These are phyloP conservation scores for Physella acuta DNA, from an alignment of 1,140 invertebrate species.

Conservation along the genomic window DNA sequence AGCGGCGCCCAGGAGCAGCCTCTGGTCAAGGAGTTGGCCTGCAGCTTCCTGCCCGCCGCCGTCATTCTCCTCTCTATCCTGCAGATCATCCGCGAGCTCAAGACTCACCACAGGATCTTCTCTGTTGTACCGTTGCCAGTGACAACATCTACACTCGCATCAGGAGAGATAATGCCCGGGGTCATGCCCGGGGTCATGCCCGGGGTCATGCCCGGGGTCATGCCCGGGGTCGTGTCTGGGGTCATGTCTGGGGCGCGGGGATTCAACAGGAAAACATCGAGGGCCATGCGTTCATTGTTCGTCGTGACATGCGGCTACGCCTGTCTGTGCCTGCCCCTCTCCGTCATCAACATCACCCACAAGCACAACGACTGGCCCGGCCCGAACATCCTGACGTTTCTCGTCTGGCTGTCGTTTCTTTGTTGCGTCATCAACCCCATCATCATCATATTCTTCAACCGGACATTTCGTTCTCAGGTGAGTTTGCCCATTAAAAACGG, in stretches of 20 bases:
- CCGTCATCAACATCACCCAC: constrained; percentile 20
- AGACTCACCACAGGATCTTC: constrained; percentile 32
- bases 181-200: constrained; percentile 11
- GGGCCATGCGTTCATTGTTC: constrained; percentile 31
- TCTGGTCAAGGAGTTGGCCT: constrained; percentile 27
- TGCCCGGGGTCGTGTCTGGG: background rate
- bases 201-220: background rate
- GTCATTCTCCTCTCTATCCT: constrained; percentile 23
- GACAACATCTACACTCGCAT: background rate
- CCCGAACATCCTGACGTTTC: constrained; percentile 8
- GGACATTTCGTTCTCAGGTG: constrained; percentile 28
- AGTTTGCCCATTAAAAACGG: no score
- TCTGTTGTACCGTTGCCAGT: constrained; percentile 25
- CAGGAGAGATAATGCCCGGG: constrained; percentile 2
- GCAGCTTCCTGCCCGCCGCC: constrained; percentile 25
- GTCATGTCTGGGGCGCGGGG: background rate
- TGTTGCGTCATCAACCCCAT: constrained; percentile 32
- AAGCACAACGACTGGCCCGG: background rate
- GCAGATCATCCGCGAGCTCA: constrained; percentile 26
- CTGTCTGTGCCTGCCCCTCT: constrained; percentile 24
- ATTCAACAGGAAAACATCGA: constrained; percentile 24
- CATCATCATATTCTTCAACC: constrained; percentile 32
- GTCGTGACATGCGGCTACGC: constrained; percentile 25
- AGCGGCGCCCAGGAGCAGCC: background rate
- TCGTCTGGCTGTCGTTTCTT: constrained; percentile 34